phyloP scores from a whole-genome alignment of 2,797 vertebrate genomes.

The Thripadectes ignobilis region DNA sequence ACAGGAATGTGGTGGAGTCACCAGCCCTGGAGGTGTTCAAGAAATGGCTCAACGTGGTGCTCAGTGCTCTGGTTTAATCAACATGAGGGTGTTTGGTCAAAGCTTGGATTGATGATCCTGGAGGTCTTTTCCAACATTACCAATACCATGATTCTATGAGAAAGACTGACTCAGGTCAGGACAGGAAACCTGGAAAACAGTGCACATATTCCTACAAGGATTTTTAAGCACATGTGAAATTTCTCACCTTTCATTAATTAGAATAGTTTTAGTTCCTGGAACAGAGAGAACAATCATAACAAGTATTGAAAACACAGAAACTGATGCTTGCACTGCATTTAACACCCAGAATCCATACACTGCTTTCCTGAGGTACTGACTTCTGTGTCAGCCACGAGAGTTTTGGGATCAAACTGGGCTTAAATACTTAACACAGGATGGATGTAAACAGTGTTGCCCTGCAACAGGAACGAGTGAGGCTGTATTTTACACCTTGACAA shows the following conservation, averaged over 20 bases:
- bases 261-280: neutral
- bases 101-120: neutral
- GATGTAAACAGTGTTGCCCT: neutral
- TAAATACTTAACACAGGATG: neutral
- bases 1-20: neutral
- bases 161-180: neutral
- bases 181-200: neutral
- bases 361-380: neutral
- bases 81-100: neutral
- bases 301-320: neutral
- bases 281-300: neutral
- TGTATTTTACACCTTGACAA: constrained; percentile 21
- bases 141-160: neutral
- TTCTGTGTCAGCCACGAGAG: neutral
- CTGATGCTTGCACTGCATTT: neutral
- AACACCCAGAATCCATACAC: neutral
- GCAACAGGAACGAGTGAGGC: constrained; percentile 23
- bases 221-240: neutral
- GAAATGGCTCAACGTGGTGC: neutral
- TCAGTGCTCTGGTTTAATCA: neutral
- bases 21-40: neutral
- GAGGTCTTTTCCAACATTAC: neutral
- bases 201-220: rapidly evolving
- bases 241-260: neutral
- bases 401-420: neutral